phyloP scores from a whole-genome alignment of 1,140 invertebrate genomes.

The Mactra quadrangularis region DNA sequence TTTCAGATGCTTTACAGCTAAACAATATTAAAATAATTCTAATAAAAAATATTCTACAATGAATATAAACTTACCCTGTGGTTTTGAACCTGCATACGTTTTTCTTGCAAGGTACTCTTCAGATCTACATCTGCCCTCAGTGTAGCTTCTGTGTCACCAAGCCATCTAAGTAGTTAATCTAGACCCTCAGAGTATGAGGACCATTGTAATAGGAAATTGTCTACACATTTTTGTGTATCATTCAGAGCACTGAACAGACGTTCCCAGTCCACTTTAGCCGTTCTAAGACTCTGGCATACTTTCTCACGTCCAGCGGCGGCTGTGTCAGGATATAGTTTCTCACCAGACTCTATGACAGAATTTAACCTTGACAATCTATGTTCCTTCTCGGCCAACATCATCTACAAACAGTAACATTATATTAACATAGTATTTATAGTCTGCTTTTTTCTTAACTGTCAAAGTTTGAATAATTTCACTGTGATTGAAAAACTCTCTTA shows the following conservation, averaged over 20 bases:
- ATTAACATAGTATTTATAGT: no score
- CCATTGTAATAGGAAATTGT: slow-evolving; percentile 81
- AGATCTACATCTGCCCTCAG: slow-evolving; percentile 88
- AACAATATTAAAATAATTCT: no score
- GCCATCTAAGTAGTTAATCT: slow-evolving; percentile 90
- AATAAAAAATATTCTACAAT: no score
- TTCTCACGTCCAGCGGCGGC: slow-evolving; percentile 94
- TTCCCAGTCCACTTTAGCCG: slow-evolving; percentile 91
- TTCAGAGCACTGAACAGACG: slow-evolving; percentile 91
- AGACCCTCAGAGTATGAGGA: slow-evolving; percentile 90
- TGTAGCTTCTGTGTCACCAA: slow-evolving; percentile 93
- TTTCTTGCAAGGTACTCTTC: slow-evolving; percentile 92
- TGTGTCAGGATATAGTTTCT: slow-evolving; percentile 95
- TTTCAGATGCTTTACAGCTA: no score
- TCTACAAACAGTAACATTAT: no score
- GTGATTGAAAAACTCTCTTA: no score
- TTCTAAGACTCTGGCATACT: slow-evolving; percentile 91
- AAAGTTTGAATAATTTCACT: no score
- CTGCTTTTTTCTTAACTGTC: no score
- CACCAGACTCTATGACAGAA: slow-evolving; percentile 89
- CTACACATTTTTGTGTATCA: slow-evolving; percentile 84
- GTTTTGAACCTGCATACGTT: slow-evolving; percentile 93
- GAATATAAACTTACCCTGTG: slow-evolving; percentile 89
- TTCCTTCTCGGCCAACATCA: slow-evolving; percentile 92
- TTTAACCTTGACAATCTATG: slow-evolving; percentile 91